Evolutionary conservation across 2,888 invertebrate species (phyloP), one percentile per base, ranked within the genome.

Genomic region (Orthosia incerta): DNA sequence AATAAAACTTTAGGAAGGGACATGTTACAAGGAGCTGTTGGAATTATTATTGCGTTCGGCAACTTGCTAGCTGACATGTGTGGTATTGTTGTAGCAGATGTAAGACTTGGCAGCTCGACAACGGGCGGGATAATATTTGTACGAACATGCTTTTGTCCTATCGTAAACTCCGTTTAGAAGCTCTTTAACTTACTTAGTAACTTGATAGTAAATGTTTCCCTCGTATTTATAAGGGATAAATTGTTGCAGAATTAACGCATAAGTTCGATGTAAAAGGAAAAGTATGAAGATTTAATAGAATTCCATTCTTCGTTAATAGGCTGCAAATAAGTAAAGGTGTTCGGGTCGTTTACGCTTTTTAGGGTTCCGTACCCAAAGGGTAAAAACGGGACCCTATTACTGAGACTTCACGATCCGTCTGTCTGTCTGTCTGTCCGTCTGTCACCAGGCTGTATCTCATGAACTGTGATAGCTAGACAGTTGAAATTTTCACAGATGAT

Each of bases 271-370:
- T n/a, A 78, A 73, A 81, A 71, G 65, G 53, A 55, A 71, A 70
- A 60, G 60, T 63, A 71, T 62, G 79, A 79, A 76, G 84, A 83
- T 83, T 83, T 78, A 83, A 73, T 66, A 75, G 73, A 73, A 51
- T 83, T 73, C 72, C 81, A 75, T 69, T 70, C 69, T 71, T 56
- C 56, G 55, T 79, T 76, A 81, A 71, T 81, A 71, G 71, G 18
- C 69, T 59, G 76, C 79, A 79, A 82, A 83, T 76, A 83, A 76
- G 82, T 56, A 84, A 84, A 84, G 83, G 83, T 84, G 84, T 78
- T 62, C 39, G 51, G 11, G 53, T 75, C 31, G 20, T 45, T 48
- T 56, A 26, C 13, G 23, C 57, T 65, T 72, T 76, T n/a, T n/a
- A n/a, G n/a, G n/a, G n/a, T n/a, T n/a, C n/a, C n/a, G n/a, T n/a